Base-by-base conservation (phyloP, 2,888 invertebrate genomes). In the Agapetus fuscipes region DNA sequence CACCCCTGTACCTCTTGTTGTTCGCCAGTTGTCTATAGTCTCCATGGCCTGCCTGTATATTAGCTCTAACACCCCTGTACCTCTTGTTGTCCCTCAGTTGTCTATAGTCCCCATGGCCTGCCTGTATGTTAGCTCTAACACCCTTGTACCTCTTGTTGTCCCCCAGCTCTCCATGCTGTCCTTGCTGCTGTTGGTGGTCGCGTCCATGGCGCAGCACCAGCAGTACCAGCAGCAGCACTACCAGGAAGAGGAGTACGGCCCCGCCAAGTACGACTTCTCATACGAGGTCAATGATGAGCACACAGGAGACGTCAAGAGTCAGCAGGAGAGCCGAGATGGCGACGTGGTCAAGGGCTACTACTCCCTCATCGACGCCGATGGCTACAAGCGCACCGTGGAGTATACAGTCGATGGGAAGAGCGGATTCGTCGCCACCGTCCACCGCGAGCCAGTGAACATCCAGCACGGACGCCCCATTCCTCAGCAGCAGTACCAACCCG, bases 271-370 rank as follows among this genome's bases (percentile, higher is more conserved):
- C 57, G 67, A 71, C 3, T 75, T 63, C 56, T 71, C 70, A 3
- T 75, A 75, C 51, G 72, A 74, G 51, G 71, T 75, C 2, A 70
- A 74, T 49, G 75, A 75, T 51, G 56, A 67, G 3, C 60, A 73
- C 39, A 74, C 74, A 16, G 74, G 75, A 14, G 75, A 75, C 60
- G 68, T 65, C 57, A 74, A 74, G 49, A 71, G 68, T 34, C 74
- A 74, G 56, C 66, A 67, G 42, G 74, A 74, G 51, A 60, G 66
- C 13, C 63, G 74, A 38, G 68, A 68, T 49, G 74, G 74, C 1
- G 74, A 74, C 53, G 55, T 72, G 3, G 74, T 74, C 37, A 70
- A 71, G 17, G 74, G 74, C 3, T 71, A 71, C 10, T 74, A 74
- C 58, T 56, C 64, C 6, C 64, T 74, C 7, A 62, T 66, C 2